Evolutionary conservation across 2,888 invertebrate species (phyloP).

Genomic region (Yponomeuta malinellus): DNA sequence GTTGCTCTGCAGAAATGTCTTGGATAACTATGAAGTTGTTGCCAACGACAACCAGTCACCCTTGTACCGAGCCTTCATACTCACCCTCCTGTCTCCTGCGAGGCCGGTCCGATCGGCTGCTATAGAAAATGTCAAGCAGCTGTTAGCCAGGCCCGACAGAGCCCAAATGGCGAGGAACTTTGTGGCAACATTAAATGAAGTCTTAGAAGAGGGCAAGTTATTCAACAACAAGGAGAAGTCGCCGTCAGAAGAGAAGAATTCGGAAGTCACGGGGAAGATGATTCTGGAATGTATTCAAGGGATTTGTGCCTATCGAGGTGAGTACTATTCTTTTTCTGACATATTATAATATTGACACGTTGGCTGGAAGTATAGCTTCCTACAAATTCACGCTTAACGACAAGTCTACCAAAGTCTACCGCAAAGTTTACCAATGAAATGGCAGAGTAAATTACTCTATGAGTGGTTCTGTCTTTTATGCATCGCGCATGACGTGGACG

Average conservation of each 20-base stretch:
- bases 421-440: too few species aligned
- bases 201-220: slow-evolving; percentile 79
- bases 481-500: too few species aligned
- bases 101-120: slow-evolving; percentile 30
- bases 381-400: too few species aligned
- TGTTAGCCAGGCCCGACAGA: slow-evolving; percentile 77
- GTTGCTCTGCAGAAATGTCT: slow-evolving; percentile 82
- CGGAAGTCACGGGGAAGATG: slow-evolving; percentile 72
- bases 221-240: slow-evolving; percentile 50
- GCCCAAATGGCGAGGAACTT: slow-evolving; percentile 78
- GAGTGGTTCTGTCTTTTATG: too few species aligned
- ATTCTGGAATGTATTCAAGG: slow-evolving; percentile 72
- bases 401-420: too few species aligned
- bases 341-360: too few species aligned
- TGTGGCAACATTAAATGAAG: slow-evolving; percentile 79
- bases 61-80: slow-evolving; percentile 82
- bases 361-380: too few species aligned
- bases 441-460: too few species aligned
- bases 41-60: slow-evolving; percentile 80
- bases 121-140: slow-evolving; percentile 22
- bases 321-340: slow-evolving; percentile 21
- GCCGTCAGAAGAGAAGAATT: slow-evolving; percentile 50
- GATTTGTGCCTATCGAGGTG: slow-evolving; percentile 68
- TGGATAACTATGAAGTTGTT: slow-evolving; percentile 81
- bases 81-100: slow-evolving; percentile 79